Evolutionary conservation across 2,797 vertebrate genomes (phyloP).

Genomic region (Eulemur rubriventer): DNA sequence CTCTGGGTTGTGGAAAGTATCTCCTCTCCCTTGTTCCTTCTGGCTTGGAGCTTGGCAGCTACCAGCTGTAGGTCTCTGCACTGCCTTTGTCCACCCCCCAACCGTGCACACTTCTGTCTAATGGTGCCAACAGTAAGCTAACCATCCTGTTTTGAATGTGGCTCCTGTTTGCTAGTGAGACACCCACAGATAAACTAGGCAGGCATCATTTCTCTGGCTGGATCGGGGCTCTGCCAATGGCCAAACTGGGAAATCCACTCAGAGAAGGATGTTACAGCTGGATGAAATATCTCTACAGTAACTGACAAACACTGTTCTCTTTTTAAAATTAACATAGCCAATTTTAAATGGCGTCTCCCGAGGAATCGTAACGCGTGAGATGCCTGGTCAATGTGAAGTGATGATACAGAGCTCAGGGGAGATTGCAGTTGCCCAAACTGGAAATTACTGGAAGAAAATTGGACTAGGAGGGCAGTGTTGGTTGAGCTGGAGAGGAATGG

Average conservation of each 20-base stretch:
- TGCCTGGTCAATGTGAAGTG: background rate
- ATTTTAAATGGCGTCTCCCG: background rate
- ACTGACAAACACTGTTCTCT: background rate
- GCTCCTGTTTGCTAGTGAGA: background rate
- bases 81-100: too few relatives aligned
- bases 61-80: too few relatives aligned
- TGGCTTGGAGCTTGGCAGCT: background rate
- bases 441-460: background rate
- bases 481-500: background rate
- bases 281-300: background rate
- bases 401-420: background rate
- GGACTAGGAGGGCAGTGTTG: rapidly evolving
- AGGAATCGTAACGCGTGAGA: background rate
- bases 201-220: background rate
- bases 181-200: background rate
- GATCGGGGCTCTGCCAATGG: background rate
- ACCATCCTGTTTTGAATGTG: background rate
- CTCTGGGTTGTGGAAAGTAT: background rate
- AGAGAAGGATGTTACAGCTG: background rate
- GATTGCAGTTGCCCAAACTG: background rate
- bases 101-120: background rate
- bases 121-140: background rate
- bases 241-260: background rate
- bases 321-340: background rate
- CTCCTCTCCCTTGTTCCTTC: background rate